Conservation (phyloP, 2,113 vertebrate species). For the Lamprotornis superbus region DNA sequence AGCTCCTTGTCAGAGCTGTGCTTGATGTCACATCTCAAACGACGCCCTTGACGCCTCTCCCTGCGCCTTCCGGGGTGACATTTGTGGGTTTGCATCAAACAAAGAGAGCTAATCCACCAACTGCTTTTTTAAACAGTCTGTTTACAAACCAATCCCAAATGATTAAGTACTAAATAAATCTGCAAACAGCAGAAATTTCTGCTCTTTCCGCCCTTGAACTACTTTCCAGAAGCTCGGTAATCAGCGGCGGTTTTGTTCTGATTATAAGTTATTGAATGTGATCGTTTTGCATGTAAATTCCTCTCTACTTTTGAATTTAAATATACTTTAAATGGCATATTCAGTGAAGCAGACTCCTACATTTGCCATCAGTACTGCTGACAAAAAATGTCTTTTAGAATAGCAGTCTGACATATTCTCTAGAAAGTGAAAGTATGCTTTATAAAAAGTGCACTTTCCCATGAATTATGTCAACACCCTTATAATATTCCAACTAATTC, state of each 20-base stretch:
- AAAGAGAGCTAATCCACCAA: background rate
- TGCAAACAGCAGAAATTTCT: conserved; percentile 16
- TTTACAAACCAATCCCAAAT: conserved; percentile 37
- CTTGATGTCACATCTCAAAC: conserved; percentile 32
- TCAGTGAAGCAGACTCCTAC: background rate
- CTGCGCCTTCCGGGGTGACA: background rate
- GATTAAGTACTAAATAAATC: conserved; percentile 17
- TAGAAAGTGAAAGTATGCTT: background rate
- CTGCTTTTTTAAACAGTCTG: conserved; percentile 31
- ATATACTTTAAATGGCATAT: background rate
- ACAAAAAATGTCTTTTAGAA: background rate
- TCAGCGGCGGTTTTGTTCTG: background rate
- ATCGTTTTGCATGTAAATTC: conserved; percentile 6
- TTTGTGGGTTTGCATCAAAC: background rate
- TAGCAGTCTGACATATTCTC: background rate
- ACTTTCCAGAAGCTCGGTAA: background rate
- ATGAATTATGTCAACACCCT: background rate
- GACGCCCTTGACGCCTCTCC: background rate
- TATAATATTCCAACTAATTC: background rate
- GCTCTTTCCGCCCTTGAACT: conserved; percentile 28
- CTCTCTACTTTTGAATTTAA: background rate
- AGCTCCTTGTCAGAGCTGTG: conserved; percentile 46
- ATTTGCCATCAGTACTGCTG: background rate
- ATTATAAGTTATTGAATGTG: conserved; percentile 29
- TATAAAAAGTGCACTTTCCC: background rate